Evolutionary conservation across 2,888 invertebrate species (phyloP).

Genomic region (Pollenia angustigena): DNA sequence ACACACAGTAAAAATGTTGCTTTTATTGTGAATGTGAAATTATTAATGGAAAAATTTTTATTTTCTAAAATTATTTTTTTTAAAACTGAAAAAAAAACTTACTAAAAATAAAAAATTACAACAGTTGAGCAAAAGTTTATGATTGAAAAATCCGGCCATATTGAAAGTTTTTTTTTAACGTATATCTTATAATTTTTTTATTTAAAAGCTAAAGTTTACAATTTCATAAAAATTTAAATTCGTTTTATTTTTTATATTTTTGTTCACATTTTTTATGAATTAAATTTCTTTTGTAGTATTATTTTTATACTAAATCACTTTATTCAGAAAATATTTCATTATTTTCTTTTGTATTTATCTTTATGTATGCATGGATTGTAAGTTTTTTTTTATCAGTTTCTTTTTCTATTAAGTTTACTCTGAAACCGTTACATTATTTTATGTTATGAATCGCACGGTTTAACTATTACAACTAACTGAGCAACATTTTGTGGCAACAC

Average conservation of each 20-base stretch:
- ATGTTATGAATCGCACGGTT: slow-evolving; percentile 71
- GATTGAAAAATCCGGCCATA: slow-evolving; percentile 85
- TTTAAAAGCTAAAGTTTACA: slow-evolving; percentile 36
- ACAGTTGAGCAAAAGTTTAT: slow-evolving; percentile 88
- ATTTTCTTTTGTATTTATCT: slow-evolving; percentile 39
- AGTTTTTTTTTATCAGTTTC: slow-evolving; percentile 57
- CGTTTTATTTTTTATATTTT: background rate
- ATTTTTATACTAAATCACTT: slow-evolving; percentile 43
- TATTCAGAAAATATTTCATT: slow-evolving; percentile 27
- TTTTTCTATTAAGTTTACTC: slow-evolving; percentile 37
- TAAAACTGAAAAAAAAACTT: slow-evolving; percentile 72
- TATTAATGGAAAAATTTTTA: background rate
- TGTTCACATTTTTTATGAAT: slow-evolving; percentile 38
- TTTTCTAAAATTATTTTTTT: background rate
- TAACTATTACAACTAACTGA: slow-evolving; percentile 69
- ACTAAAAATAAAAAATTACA: slow-evolving; percentile 87
- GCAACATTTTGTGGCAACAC: slow-evolving; percentile 69
- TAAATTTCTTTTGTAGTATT: slow-evolving; percentile 24
- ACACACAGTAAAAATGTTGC: too few species aligned
- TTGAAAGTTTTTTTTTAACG: slow-evolving; percentile 34
- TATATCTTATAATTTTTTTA: background rate
- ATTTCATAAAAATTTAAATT: background rate
- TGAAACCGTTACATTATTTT: slow-evolving; percentile 56
- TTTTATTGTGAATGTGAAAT: background rate
- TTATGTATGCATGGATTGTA: background rate